phyloP scores from a whole-genome alignment of 2,888 invertebrate genomes.

The Drosophila prolongata region DNA sequence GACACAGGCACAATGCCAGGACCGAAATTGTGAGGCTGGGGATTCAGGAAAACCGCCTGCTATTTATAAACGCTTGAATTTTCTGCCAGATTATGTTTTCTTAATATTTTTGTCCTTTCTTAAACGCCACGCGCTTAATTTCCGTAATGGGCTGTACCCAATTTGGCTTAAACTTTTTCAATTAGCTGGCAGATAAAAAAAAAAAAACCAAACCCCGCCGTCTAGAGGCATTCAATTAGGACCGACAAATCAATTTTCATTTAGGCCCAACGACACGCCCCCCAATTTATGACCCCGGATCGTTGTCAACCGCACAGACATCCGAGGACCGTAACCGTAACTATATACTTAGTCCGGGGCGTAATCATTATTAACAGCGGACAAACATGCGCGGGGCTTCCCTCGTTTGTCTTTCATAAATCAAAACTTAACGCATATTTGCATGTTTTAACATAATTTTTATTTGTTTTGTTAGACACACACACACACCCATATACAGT shows the following conservation, averaged over 20 bases:
- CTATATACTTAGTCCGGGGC: constrained; percentile 45
- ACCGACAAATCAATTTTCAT: constrained; percentile 68
- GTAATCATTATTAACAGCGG: constrained; percentile 73
- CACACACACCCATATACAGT: constrained; percentile 23
- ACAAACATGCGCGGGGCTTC: constrained; percentile 38
- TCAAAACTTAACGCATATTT: constrained; percentile 82
- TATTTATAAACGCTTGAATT: constrained; percentile 74
- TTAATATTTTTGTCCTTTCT: constrained; percentile 63
- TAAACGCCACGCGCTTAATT: constrained; percentile 74
- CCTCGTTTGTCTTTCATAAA: constrained; percentile 72
- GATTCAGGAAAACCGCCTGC: constrained; percentile 41
- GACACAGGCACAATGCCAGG: constrained; percentile 51
- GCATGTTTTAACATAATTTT: constrained; percentile 83
- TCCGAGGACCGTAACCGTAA: constrained; percentile 51
- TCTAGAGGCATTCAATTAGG: constrained; percentile 69
- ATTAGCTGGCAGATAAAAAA: constrained; percentile 49
- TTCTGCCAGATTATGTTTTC: constrained; percentile 75
- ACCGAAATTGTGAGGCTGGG: constrained; percentile 8
- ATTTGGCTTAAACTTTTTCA: constrained; percentile 72
- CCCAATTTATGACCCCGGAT: constrained; percentile 35
- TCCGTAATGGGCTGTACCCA: constrained; percentile 66
- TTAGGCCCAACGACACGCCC: constrained; percentile 42
- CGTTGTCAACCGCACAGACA: constrained; percentile 33
- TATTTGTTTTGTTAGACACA: constrained; percentile 74
- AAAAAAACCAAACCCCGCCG: constrained; percentile 8